Evolutionary conservation across 1,140 invertebrate species (phyloP).

Genomic region (Caenorhabditis brenneri): DNA sequence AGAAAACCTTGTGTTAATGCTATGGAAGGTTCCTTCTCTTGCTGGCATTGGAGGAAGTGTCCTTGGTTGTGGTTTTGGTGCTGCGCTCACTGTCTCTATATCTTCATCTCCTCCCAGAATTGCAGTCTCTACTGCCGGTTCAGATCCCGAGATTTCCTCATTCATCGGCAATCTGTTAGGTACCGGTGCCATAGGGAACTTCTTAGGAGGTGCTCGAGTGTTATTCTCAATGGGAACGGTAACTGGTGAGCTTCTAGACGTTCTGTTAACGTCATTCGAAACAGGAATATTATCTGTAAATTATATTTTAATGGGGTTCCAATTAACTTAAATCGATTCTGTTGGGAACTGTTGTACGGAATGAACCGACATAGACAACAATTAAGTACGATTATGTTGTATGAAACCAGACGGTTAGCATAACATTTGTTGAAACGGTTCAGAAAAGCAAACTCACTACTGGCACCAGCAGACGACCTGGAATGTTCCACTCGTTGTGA

Average conservation of each 20-base stretch:
- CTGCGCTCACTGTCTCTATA: conserved; percentile 16
- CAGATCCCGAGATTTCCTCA: background rate
- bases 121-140: background rate
- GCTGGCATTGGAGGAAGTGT: conserved; percentile 40
- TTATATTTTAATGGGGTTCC: too few species aligned
- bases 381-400: too few species aligned
- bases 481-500: background rate
- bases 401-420: too few species aligned
- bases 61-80: conserved; percentile 14
- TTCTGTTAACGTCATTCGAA: background rate
- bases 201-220: background rate
- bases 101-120: conserved; percentile 11
- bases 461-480: background rate
- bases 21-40: background rate
- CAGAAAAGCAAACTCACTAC: background rate
- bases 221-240: background rate
- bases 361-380: too few species aligned
- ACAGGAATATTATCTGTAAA: background rate
- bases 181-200: background rate
- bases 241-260: background rate
- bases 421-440: too few species aligned
- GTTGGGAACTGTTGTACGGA: too few species aligned
- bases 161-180: background rate
- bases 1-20: background rate
- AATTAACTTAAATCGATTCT: too few species aligned